Evolutionary conservation across 2,888 invertebrate genomes (phyloP).

Genomic region (Nasonia oneida): DNA sequence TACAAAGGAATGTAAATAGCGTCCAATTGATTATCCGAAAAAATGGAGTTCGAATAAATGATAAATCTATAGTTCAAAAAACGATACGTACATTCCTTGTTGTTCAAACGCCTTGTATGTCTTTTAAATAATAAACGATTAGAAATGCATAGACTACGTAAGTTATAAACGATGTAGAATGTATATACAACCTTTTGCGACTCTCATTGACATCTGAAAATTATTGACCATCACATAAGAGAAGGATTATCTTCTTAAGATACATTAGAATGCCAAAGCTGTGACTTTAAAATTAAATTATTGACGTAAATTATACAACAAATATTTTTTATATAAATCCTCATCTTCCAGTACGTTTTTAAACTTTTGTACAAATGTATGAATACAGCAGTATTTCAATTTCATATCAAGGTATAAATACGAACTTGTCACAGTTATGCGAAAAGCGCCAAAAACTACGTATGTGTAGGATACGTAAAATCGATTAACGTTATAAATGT

Average conservation of each 20-base stretch:
- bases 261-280: background rate
- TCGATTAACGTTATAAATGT: background rate
- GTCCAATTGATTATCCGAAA: background rate
- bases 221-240: background rate
- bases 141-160: background rate
- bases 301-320: background rate
- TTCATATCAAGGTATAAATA: background rate
- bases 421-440: background rate
- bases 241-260: background rate
- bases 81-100: background rate
- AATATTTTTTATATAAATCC: background rate
- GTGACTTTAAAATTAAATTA: background rate
- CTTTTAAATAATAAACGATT: constrained; percentile 9
- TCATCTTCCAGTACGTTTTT: background rate
- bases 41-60: background rate
- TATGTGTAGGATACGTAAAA: background rate
- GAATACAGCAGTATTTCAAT: background rate
- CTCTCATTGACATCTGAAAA: background rate
- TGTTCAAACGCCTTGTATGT: background rate
- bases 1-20: background rate
- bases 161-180: background rate
- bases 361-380: background rate
- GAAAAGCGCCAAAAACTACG: background rate
- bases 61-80: background rate
- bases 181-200: background rate